Evolutionary conservation across 2,888 invertebrate species (phyloP), one percentile per base, ranked within the genome.

Genomic region (Drosophila parthenogenetica): DNA sequence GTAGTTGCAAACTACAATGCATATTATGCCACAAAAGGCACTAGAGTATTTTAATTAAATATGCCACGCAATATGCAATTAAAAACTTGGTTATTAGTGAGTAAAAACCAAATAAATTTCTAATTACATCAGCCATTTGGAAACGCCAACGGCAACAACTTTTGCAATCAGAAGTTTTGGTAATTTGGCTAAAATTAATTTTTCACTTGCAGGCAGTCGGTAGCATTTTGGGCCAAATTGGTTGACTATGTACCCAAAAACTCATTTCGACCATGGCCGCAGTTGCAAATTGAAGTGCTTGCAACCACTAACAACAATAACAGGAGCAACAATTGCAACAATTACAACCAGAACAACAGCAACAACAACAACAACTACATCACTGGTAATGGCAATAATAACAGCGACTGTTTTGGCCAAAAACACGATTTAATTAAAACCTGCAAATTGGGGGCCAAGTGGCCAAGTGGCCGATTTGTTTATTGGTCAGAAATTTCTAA

Each of bases 71-170:
- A 83, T 72, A 83, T 75, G 70, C 87, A 83, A 86, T 84, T 83
- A 72, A 74, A 86, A 80, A 50, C 45, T 50, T 39, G 69, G 81
- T 83, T 87, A 86, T 88, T 77, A 83, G 67, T 53, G 60, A 57
- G 57, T 50, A 25, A 64, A 69, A 81, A 69, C 87, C 89, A 87
- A 89, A 89, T 87, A 83, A 74, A 89, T 89, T 87, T 86, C 48
- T 78, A 89, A 87, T 89, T 89, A 87, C 58, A 72, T 19, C 19
- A 39, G 7, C 37, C 35, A 16, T 37, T 66, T 42, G 16, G 29
- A 57, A 46, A 29, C 10, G 35, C 35, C 11, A 35, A 35, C 32
- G 32, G 49, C 45, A 65, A 40, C 42, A 61, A 66, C 25, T 57
- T 62, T 69, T 61, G 65, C 48, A 39, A 55, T 59, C 42, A 17